Conservation (phyloP, 2,113 vertebrate species). For the Lepisosteus osseus region DNA sequence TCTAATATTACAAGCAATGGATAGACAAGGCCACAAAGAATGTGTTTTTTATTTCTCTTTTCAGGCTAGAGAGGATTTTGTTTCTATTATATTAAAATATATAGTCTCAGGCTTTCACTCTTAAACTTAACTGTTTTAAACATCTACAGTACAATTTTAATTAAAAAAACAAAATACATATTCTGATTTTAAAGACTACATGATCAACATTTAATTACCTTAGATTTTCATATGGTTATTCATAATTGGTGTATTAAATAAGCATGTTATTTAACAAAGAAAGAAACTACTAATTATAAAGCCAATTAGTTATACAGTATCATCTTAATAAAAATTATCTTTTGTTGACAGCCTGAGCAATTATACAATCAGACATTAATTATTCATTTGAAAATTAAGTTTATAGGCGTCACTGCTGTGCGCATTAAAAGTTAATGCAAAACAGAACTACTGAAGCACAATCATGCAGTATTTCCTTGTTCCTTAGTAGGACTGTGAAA, state of each 20-base stretch:
- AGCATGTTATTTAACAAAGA: slow-evolving; percentile 62
- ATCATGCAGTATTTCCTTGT: not conserved
- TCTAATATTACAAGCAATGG: no score
- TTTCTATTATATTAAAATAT: no score
- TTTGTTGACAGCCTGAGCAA: slow-evolving; percentile 71
- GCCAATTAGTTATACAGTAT: slow-evolving; percentile 74
- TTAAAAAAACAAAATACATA: slow-evolving; percentile 35
- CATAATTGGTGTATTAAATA: slow-evolving; percentile 66
- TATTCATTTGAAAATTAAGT: slow-evolving; percentile 77
- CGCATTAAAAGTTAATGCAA: not conserved
- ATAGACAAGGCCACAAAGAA: no score
- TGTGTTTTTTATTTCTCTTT: no score
- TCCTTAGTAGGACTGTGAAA: no score
- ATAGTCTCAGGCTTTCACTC: no score
- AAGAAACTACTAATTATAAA: slow-evolving; percentile 64
- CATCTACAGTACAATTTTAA: slow-evolving; percentile 26
- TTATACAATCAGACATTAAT: slow-evolving; percentile 73
- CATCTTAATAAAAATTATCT: slow-evolving; percentile 75
- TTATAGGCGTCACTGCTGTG: slow-evolving; percentile 57
- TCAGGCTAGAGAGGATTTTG: no score
- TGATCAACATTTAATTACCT: slow-evolving; percentile 22
- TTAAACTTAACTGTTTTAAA: no score
- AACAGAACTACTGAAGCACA: not conserved
- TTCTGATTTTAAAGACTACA: not conserved
- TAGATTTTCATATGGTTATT: no score